These are phyloP conservation scores for Phataginus tricuspis DNA, from an alignment of 2,797 vertebrate genomes.

Conservation along the genomic window DNA sequence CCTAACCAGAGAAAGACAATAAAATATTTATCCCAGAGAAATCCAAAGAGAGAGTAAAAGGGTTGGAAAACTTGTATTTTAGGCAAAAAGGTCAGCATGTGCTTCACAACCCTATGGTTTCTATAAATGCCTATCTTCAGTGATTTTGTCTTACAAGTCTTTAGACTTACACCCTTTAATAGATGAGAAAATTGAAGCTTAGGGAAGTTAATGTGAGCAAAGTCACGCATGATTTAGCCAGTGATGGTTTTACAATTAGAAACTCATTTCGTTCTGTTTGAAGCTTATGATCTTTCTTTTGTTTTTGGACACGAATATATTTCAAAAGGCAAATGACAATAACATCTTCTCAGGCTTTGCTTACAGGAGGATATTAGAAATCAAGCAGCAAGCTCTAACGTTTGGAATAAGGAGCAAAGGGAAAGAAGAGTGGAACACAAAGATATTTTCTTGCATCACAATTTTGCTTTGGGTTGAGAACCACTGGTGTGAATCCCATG, in stretches of 20 bases:
- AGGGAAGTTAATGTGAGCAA: neutral
- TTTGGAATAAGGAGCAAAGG: neutral
- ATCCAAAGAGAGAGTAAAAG: neutral
- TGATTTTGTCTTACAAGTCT: neutral
- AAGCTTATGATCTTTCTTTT: neutral
- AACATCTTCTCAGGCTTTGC: neutral
- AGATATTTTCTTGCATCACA: neutral
- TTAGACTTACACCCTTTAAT: neutral
- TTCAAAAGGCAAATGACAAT: neutral
- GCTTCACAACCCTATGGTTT: neutral
- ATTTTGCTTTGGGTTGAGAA: neutral
- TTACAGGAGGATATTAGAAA: neutral
- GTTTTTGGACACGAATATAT: neutral
- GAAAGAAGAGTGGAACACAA: neutral
- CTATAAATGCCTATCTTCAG: neutral
- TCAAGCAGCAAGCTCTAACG: neutral
- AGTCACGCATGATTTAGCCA: conserved; percentile 22
- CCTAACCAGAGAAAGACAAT: neutral
- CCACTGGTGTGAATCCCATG: neutral
- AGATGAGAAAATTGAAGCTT: conserved; percentile 9
- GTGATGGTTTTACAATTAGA: neutral
- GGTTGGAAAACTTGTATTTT: neutral
- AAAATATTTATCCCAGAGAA: neutral
- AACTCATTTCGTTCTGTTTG: neutral
- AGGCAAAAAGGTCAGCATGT: neutral